Base-by-base conservation (phyloP, 2,797 vertebrate genomes). In the Protonibea diacanthus region DNA sequence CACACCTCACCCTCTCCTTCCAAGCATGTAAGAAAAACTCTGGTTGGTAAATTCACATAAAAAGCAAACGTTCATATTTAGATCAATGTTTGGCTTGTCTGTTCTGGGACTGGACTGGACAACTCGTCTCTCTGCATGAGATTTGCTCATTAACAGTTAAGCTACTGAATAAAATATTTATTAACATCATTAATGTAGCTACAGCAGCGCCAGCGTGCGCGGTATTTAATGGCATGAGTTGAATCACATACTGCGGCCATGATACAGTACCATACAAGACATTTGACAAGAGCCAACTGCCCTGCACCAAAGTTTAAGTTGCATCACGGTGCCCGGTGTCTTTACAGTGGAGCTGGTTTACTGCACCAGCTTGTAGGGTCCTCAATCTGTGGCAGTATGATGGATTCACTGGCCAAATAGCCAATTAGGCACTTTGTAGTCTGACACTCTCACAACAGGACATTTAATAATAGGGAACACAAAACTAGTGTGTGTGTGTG, bases 371-470 rank as follows among this genome's bases (percentile, higher is more conserved):
- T 85, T 71, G 80, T 85, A 82, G 78, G 88, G 68, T 76, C 88
- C 84, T 89, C 84, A 81, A 74, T 87, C 73, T 79, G 64, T 91
- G 90, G 90, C 92, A 92, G 85, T 73, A 89, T 94, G 92, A 94
- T 93, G 88, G 89, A 94, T 94, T 93, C 81, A 89, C 84, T 70
- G 90, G 91, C 89, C 90, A 93, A 93, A 93, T 70, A 93, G 90
- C 90, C 91, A 92, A 93, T 94, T 93, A 93, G 89, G 88, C 89
- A 92, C 91, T 93, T 92, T 92, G 92, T 89, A 92, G 91, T 90
- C 89, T 90, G 89, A 90, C 87, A 90, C 82, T 86, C 89, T 88
- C 88, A 82, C 87, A 91, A 87, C 82, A 59, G 85, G 88, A 91
- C 88, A 85, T 92, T 91, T 91, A 92, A 91, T 92, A 93, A 93